Conservation (phyloP, 1,140 invertebrate genomes). For the Colletes latitarsis region DNA sequence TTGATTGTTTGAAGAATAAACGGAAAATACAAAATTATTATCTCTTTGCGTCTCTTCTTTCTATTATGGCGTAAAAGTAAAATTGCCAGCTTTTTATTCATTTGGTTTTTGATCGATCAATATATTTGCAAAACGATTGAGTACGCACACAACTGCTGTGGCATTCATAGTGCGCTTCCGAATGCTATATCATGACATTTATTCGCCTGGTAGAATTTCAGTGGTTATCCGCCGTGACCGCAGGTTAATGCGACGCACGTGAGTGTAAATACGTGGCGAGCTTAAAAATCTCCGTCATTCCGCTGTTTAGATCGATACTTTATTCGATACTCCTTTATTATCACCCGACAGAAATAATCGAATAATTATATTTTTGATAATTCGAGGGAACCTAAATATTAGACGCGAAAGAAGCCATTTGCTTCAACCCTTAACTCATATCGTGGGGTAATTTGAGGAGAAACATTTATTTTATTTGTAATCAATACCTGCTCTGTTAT, state of each 20-base stretch:
- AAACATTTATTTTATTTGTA: no score
- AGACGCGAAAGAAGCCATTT: no score
- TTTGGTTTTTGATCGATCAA: not conserved
- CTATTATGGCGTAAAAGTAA: not conserved
- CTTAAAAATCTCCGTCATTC: constrained; percentile 27
- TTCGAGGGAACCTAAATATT: no score
- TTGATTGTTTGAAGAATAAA: no score
- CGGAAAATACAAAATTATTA: not conserved
- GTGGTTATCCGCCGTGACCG: constrained; percentile 29
- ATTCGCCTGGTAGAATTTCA: constrained; percentile 44
- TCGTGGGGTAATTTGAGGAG: no score
- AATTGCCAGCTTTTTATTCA: not conserved
- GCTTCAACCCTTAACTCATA: no score
- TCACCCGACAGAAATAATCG: no score
- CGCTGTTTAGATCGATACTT: not conserved
- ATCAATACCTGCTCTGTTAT: no score
- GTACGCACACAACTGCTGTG: not conserved
- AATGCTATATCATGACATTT: constrained; percentile 43
- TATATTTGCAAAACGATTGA: constrained; percentile 8
- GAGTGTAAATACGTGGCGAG: constrained; percentile 27
- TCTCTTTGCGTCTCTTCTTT: not conserved
- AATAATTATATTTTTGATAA: no score
- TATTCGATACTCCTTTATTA: not conserved
- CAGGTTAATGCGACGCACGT: constrained; percentile 42
- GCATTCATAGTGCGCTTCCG: constrained; percentile 23